Conservation (phyloP, 2,113 vertebrate species). For the Anguilla rostrata region DNA sequence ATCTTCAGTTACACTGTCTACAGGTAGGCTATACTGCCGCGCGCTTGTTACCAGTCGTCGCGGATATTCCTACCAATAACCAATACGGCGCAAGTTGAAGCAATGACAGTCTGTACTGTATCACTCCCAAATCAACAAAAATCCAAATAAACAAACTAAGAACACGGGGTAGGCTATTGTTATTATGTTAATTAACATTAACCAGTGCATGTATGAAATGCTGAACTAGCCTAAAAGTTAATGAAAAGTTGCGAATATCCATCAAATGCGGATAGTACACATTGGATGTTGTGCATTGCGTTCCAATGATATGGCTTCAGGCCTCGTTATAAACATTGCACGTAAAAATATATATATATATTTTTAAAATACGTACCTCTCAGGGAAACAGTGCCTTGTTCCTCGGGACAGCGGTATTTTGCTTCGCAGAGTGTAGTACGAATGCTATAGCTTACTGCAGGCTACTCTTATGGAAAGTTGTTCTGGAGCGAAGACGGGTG, state of each 20-base stretch:
- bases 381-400: background rate
- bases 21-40: background rate
- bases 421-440: background rate
- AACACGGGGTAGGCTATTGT: too few species aligned
- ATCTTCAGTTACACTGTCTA: background rate
- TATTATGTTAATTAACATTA: too few species aligned
- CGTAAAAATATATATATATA: background rate
- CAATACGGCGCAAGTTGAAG: too few species aligned
- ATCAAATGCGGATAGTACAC: background rate
- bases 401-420: background rate
- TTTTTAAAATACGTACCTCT: constrained; percentile 19
- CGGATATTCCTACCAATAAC: background rate
- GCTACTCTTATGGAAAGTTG: constrained; percentile 10
- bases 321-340: background rate
- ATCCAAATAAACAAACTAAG: too few species aligned
- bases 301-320: background rate
- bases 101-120: too few species aligned
- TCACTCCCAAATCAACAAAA: too few species aligned
- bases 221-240: background rate
- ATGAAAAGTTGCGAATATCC: background rate
- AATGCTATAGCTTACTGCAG: background rate
- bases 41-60: background rate
- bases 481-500: background rate
- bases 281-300: background rate
- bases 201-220: background rate